Conservation (phyloP, 2,113 vertebrate species). For the Aramus guarauna region DNA sequence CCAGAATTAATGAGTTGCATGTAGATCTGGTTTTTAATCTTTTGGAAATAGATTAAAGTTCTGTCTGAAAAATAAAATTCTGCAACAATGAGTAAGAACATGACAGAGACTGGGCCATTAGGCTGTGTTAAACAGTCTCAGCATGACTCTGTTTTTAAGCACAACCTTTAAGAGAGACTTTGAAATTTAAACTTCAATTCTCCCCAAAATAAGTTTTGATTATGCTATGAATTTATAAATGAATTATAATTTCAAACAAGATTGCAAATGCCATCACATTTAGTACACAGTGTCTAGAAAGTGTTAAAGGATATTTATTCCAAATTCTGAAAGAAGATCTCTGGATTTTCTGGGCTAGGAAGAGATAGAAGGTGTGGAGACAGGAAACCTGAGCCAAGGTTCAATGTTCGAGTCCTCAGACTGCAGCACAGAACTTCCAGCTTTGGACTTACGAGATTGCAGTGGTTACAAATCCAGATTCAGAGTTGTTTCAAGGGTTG, state of each 20-base stretch:
- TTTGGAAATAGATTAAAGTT: background rate
- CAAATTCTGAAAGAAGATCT: background rate
- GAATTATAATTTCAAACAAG: background rate
- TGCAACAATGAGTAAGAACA: background rate
- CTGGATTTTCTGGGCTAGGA: background rate
- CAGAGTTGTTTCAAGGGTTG: background rate
- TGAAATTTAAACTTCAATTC: background rate
- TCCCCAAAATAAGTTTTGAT: background rate
- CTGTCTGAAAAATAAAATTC: background rate
- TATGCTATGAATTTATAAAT: background rate
- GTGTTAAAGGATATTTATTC: background rate
- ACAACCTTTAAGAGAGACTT: background rate
- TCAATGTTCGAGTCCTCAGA: background rate
- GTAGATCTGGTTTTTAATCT: background rate
- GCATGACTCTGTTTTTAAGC: background rate
- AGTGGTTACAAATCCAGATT: background rate
- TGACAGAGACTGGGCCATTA: accelerated
- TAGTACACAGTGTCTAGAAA: background rate
- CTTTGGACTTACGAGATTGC: background rate
- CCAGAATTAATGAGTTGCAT: background rate
- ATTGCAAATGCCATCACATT: background rate
- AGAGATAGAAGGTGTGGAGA: background rate
- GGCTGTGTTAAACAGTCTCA: background rate
- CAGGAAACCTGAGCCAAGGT: background rate
- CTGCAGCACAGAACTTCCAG: background rate